Evolutionary conservation across 2,797 vertebrate species (phyloP).

Genomic region (Ctenosaura bakeri): DNA sequence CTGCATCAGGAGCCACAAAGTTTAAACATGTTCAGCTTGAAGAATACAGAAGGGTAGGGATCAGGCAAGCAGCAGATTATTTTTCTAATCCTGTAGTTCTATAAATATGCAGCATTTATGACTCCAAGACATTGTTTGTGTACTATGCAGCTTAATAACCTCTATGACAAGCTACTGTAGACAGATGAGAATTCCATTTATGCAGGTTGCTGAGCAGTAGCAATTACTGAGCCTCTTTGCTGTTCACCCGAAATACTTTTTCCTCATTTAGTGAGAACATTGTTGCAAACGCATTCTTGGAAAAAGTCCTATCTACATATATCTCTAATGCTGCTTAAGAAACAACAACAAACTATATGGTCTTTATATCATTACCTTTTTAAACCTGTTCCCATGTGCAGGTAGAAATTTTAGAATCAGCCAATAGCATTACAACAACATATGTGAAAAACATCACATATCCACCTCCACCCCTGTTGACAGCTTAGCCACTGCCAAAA

Average conservation of each 20-base stretch:
- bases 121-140: background rate
- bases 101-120: slow-evolving; percentile 19
- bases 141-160: slow-evolving; percentile 14
- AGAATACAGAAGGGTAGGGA: slow-evolving; percentile 40
- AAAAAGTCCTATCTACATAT: background rate
- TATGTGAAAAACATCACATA: background rate
- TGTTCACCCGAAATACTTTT: background rate
- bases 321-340: background rate
- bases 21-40: slow-evolving; percentile 39
- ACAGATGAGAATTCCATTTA: slow-evolving; percentile 25
- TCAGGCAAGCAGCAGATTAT: slow-evolving; percentile 32
- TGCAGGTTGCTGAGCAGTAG: background rate
- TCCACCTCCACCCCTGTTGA: background rate
- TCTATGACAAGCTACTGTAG: slow-evolving; percentile 33
- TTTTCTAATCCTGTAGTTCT: slow-evolving; percentile 45
- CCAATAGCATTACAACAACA: background rate
- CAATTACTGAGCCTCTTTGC: background rate
- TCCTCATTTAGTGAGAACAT: background rate
- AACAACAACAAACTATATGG: background rate
- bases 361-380: background rate
- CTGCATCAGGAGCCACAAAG: background rate
- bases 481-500: background rate
- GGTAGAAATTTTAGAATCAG: background rate
- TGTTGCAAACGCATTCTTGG: background rate
- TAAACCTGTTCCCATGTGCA: background rate